These are phyloP conservation scores for Mactra quadrangularis DNA, from an alignment of 1,140 invertebrate species.

Conservation along the genomic window DNA sequence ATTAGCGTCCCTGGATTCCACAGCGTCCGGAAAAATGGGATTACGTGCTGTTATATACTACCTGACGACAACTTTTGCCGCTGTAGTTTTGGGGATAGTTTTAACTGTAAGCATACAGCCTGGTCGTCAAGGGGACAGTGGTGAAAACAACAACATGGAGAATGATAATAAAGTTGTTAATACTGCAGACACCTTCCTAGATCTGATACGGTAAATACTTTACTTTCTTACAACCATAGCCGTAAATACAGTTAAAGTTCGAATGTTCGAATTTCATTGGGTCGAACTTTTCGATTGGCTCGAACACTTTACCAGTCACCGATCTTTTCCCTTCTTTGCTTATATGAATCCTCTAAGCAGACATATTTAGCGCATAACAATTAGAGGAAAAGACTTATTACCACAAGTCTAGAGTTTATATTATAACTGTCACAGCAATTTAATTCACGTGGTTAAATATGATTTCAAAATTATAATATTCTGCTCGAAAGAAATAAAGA, in stretches of 20 bases:
- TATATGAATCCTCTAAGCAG: too few relatives aligned
- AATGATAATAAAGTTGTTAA: conserved; percentile 56
- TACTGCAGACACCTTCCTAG: conserved; percentile 91
- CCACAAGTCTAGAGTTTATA: too few relatives aligned
- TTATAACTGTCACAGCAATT: too few relatives aligned
- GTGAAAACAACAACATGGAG: conserved; percentile 4
- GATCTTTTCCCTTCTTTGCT: too few relatives aligned
- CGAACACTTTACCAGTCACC: too few relatives aligned
- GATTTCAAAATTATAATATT: too few relatives aligned
- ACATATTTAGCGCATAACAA: too few relatives aligned
- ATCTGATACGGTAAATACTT: conserved; percentile 91
- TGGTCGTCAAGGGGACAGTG: conserved; percentile 60
- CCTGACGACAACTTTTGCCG: conserved; percentile 91
- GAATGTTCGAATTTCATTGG: neutral
- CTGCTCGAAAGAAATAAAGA: too few relatives aligned
- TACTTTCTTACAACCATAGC: neutral
- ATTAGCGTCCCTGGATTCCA: conserved; percentile 75
- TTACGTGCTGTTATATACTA: conserved; percentile 93
- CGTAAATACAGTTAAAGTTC: neutral
- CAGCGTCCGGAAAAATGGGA: conserved; percentile 76
- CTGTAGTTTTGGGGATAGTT: conserved; percentile 77
- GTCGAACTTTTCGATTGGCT: too few relatives aligned
- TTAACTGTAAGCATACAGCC: conserved; percentile 75
- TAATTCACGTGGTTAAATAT: too few relatives aligned
- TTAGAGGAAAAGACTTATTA: too few relatives aligned